These are phyloP conservation scores for Hedya salicella DNA, from an alignment of 2,888 invertebrate genomes.

Conservation along the genomic window DNA sequence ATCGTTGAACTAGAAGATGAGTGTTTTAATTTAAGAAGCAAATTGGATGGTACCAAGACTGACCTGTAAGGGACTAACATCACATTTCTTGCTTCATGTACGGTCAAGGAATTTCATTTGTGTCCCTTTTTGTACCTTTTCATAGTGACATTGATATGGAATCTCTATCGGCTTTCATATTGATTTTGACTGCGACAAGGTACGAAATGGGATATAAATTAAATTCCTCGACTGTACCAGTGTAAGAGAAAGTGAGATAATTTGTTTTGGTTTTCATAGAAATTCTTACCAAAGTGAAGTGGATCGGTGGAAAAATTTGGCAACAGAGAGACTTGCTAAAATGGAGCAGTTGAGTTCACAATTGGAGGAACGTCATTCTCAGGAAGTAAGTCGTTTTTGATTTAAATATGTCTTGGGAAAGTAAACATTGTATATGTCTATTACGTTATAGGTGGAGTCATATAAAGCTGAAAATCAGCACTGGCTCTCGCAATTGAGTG, in stretches of 20 bases:
- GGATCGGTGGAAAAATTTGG: constrained; percentile 87
- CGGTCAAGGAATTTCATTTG: no score
- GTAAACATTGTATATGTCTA: neutral
- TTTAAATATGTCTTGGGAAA: neutral
- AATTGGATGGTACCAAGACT: constrained; percentile 71
- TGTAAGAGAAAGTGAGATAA: neutral
- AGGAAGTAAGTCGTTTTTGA: constrained; percentile 70
- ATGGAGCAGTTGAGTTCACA: constrained; percentile 86
- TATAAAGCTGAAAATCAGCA: constrained; percentile 87
- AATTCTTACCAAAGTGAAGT: constrained; percentile 69
- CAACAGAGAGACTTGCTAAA: constrained; percentile 87
- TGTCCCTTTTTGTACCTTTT: no score
- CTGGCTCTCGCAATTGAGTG: constrained; percentile 84
- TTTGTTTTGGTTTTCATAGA: constrained; percentile 54
- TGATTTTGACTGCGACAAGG: no score
- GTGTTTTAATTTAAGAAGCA: constrained; percentile 74
- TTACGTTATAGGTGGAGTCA: constrained; percentile 74
- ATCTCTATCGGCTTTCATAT: no score
- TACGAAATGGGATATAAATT: no score
- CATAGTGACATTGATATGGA: no score
- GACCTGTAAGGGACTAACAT: constrained; percentile 77
- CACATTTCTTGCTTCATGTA: no score
- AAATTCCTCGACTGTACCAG: no score
- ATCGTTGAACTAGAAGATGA: constrained; percentile 72
- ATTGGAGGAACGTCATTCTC: constrained; percentile 86